Evolutionary conservation across 1,140 invertebrate genomes (phyloP), one percentile per base, ranked within the genome.

Genomic region (Schmidtea mediterranea): DNA sequence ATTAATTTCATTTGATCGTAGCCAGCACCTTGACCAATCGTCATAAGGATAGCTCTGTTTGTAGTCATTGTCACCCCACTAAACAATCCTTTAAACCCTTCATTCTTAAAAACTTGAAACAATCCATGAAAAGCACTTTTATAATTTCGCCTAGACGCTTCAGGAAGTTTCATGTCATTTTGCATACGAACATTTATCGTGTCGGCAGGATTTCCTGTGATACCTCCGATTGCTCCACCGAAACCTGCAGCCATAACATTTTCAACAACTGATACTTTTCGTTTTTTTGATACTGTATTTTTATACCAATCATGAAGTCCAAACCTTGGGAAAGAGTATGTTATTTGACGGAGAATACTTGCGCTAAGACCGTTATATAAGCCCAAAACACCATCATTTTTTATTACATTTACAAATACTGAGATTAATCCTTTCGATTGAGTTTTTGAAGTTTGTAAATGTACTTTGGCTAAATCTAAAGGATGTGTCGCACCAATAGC

Each of bases 121-220:
- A 97, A 56, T 3, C 90, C 90, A 69, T 97, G 84, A n/a, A 95
- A 56, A 8, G 84, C 90, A 68, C 95, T 77, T 59, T 89, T 90
- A 61, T 98, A 98, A 63, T 95, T 94, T 73, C 90, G 74, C 58
- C 89, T 72, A 58, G 79, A 71, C 36, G 86, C 80, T 47, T 63
- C 55, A 18, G 83, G 75, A 24, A 98, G 64, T 71, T 97, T 97
- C 10, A 95, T 76, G 69, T 98, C 92, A 71, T 98, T 98, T 65
- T 98, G 92, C 90, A 98, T 97, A 53, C 72, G 72, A 9, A 98
- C 92, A 69, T 98, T 98, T 43, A 97, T 76, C 68, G 97, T 74
- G 71, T 98, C 92, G 23, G 80, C 84, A 8, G 90, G 90, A 37
- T 83, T 55, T n/a, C 68, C 67, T 38, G 92, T 74, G 58, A 92